Base-by-base conservation (phyloP, 2,797 vertebrate species). In the Fratercula arctica region DNA sequence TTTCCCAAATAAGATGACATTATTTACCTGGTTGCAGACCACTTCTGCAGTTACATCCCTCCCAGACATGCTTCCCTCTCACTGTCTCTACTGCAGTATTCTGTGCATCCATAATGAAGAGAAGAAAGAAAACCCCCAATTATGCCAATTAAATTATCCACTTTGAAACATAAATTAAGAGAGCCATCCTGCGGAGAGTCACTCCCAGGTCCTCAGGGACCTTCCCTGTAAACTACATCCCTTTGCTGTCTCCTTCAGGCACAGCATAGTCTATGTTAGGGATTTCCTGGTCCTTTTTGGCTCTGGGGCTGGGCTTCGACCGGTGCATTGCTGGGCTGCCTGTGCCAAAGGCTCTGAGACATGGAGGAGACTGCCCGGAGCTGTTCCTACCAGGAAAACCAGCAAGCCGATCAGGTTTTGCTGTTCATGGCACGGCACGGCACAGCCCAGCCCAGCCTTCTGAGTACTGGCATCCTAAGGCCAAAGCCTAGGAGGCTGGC, bases 91-190 rank as follows among this genome's bases (percentile, higher is more conserved):
- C 54, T 78, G 57, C 31, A 0, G 0, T 64, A 48, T 59, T 69
- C 61, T 28, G 28, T 63, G 41, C 60, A 74, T n/a, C 45, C 28
- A 15, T 54, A 94, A 86, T 18, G 35, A 92, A 64, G 56, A 85
- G 59, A 83, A 61, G 61, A 66, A 70, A 67, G 72, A 57, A 92
- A 82, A 45, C 28, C 64, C 26, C 48, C 28, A 89, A 45, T 87
- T 85, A 91, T 45, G 20, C 19, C 51, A 83, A 74, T 63, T 86
- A 83, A 91, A 79, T 91, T 85, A 96, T n/a, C 43, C 48, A 60
- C 72, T 83, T 89, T 28, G 76, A 93, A 93, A 87, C 59, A 92
- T 20, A 82, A 94, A 93, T 79, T 57, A 74, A 66, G 33, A 80
- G 53, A 89, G n/a, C 25, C 43, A 56, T 67, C 48, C 75, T 91